Evolutionary conservation across 2,888 invertebrate species (phyloP).

Genomic region (Monochamus alternatus): DNA sequence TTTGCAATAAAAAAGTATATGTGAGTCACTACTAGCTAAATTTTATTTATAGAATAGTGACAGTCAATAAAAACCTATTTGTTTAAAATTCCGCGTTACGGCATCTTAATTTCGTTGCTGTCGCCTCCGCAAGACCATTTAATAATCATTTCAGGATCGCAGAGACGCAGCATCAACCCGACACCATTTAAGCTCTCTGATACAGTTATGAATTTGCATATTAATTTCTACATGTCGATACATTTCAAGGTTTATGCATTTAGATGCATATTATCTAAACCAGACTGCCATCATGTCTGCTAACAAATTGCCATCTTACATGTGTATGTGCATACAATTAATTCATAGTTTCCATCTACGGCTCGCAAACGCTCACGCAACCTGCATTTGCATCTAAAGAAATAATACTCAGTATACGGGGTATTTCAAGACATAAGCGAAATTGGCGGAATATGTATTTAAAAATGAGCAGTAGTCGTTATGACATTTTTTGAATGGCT

Average conservation of each 20-base stretch:
- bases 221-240: slow-evolving; percentile 31
- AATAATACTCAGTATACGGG: too few relatives aligned
- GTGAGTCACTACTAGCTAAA: neutral
- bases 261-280: slow-evolving; percentile 26
- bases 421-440: too few relatives aligned
- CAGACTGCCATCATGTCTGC: slow-evolving; percentile 17
- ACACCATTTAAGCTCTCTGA: slow-evolving; percentile 16
- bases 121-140: slow-evolving; percentile 1
- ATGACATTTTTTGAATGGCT: too few relatives aligned
- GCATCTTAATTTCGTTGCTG: neutral
- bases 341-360: slow-evolving; percentile 19
- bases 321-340: slow-evolving; percentile 16
- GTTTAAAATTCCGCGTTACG: neutral
- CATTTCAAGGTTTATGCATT: slow-evolving; percentile 27
- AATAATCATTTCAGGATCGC: neutral
- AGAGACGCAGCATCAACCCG: neutral
- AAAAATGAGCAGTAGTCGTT: too few relatives aligned
- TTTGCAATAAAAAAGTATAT: neutral
- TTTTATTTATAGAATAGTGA: neutral
- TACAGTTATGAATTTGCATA: slow-evolving; percentile 30
- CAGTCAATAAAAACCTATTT: neutral
- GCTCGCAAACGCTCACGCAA: neutral
- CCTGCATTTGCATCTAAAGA: neutral
- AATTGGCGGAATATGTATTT: too few relatives aligned
- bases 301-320: slow-evolving; percentile 24